Base-by-base conservation (phyloP, 2,797 vertebrate genomes). In the Paramormyrops hopkinsi region DNA sequence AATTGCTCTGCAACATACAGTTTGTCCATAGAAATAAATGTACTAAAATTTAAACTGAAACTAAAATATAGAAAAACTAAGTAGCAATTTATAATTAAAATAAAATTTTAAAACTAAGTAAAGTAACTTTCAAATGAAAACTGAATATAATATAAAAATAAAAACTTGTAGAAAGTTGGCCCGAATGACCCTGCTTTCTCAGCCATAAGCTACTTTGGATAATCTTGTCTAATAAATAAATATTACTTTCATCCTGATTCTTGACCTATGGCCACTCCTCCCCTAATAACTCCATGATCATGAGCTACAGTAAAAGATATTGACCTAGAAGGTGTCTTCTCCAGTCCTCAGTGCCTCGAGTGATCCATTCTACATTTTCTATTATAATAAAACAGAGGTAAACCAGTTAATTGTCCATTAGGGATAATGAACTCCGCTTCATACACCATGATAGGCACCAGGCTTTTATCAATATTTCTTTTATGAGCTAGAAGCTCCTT, bases 331-430 rank as follows among this genome's bases (percentile, higher is more conserved):
- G 79, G 88, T 44, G 33, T 44, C 69, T 56, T 25, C 51, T 9
- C 46, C 29, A 11, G 48, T 9, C 50, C 37, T 29, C 41, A n/a
- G 86, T 19, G 53, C 53, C 33, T 59, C 54, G 2, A 59, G 54
- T 89, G 33, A 65, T 89, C 54, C 56, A 65, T 85, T 85, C 25
- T 46, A 69, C 29, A 48, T 59, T 88, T 65, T 62, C 41, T 51
- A 89, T 87, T 79, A 89, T 51, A 87, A 85, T 89, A 89, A 50
- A 73, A 76, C 29, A 73, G 62, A 89, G 14, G 50, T 82, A 53
- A 89, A 87, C 50, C 85, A 53, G 62, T 79, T 53, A 73, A 73
- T 87, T 88, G 89, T 89, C 86, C 88, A 89, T 86, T 86, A 86
- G 54, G 44, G 83, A 83, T 89, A 83, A 83, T 89, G 76, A 88